Conservation (phyloP, 1,140 invertebrate species). For the Bombus superbus region DNA sequence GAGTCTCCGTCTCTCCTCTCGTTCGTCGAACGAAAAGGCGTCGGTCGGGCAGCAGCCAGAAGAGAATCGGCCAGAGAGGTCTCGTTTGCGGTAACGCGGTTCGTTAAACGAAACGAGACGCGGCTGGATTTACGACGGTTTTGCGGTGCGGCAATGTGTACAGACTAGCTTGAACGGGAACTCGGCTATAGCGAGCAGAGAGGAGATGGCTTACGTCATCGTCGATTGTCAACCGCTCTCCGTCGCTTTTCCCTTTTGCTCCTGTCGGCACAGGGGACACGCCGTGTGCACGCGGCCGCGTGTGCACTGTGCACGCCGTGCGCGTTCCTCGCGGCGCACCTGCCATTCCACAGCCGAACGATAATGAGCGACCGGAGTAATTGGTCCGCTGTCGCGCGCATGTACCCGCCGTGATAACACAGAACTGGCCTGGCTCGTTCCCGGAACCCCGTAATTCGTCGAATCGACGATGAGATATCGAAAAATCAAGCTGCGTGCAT, state of each 20-base stretch:
- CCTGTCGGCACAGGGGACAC: constrained; percentile 2
- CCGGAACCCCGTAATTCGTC: constrained; percentile 1
- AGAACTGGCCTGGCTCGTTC: neutral
- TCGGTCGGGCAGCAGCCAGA: neutral
- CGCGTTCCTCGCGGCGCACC: constrained; percentile 27
- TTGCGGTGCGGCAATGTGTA: neutral
- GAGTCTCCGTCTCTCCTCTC: neutral
- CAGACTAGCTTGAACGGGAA: constrained; percentile 40
- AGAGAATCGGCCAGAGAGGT: neutral
- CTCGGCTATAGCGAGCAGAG: constrained; percentile 20
- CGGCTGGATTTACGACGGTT: constrained; percentile 26
- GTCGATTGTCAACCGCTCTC: constrained; percentile 69
- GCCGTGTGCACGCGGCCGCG: neutral
- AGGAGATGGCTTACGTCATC: constrained; percentile 59
- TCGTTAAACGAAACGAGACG: constrained; percentile 48
- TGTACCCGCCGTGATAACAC: constrained; percentile 18
- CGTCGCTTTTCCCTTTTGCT: constrained; percentile 42
- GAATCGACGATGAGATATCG: neutral
- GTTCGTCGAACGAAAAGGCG: neutral
- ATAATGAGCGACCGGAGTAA: constrained; percentile 59
- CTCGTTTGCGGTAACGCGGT: constrained; percentile 43
- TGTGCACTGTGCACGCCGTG: neutral
- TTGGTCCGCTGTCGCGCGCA: constrained; percentile 36
- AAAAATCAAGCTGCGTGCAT: neutral
- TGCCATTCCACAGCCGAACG: constrained; percentile 48